Base-by-base conservation (phyloP, 1,140 invertebrate species). In the Lepidotrigona ventralis region DNA sequence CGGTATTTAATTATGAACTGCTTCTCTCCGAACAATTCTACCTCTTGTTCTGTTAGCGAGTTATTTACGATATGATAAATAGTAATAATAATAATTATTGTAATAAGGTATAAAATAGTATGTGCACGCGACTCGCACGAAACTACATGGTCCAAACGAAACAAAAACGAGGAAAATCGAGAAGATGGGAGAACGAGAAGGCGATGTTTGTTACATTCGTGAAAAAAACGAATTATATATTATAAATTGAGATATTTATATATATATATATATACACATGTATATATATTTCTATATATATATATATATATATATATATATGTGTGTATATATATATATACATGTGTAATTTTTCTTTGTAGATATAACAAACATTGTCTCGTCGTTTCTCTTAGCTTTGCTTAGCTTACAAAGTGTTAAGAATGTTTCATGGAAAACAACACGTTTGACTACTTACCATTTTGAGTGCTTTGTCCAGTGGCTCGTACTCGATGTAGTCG, bases 401-500 rank as follows among this genome's bases (percentile, higher is more conserved):
- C 39, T 39, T 39, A 39, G 39, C 39, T 39, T 39, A 39, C 39
- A 39, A 39, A 39, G 39, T 39, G 39, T 33, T 39, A 39, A 39
- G 39, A 39, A 39, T 8, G 39, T 39, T 39, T 39, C 5, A 39
- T 8, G 39, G 29, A 64, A 39, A 39, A 54, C 15, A 60, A 54
- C 33, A 56, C 19, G 26, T 72, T 79, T 29, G 69, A 76, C 63
- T 70, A 96, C 96, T 96, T 90, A 96, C 96, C 91, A 96, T 93
- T 64, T 95, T 81, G 86, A 95, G 95, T 8, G 95, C 94, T 76
- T 95, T 94, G 53, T 91, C 91, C 58, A 95, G 91, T 26, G 95
- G 94, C 87, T 96, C 95, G 88, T 95, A 97, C 21, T 94, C 92
- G 56, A 97, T 93, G 84, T 95, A 95, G 89, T 97, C 96, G 11